Percentiles rank a stretch among this genome's conserved stretches.
These are phyloP conservation scores for Patella pellucida DNA, from an alignment of 2,888 invertebrate genomes.

Conservation along the genomic window DNA sequence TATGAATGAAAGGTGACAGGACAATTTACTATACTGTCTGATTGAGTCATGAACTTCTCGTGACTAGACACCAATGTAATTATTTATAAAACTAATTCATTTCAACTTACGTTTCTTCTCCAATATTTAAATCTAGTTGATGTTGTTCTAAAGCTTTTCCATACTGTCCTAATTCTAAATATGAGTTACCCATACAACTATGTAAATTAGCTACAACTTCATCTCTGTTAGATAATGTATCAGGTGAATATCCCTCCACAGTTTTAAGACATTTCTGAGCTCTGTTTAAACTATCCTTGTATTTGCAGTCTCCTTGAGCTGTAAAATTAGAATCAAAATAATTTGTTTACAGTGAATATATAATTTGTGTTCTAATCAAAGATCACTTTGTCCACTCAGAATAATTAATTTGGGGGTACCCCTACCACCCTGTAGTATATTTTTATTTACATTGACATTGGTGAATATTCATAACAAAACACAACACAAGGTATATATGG, in stretches of 20 bases:
- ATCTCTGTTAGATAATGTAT: constrained; percentile 55
- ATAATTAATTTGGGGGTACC: no score
- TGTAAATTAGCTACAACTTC: constrained; percentile 66
- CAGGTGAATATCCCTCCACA: constrained; percentile 56
- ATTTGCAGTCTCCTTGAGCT: constrained; percentile 65
- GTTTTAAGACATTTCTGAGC: constrained; percentile 60
- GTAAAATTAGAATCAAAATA: constrained; percentile 18
- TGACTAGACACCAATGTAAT: background rate
- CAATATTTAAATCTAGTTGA: constrained; percentile 60
- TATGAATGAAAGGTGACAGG: no score
- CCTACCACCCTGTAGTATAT: no score
- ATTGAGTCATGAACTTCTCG: background rate
- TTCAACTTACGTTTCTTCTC: constrained; percentile 57
- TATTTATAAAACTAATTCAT: background rate
- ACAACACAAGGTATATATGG: no score
- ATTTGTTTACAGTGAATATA: no score
- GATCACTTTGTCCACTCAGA: no score
- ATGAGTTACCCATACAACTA: constrained; percentile 68
- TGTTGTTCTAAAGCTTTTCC: constrained; percentile 62
- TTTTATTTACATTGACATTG: no score
- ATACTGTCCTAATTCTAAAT: constrained; percentile 64
- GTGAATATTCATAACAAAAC: no score
- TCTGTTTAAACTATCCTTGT: constrained; percentile 56
- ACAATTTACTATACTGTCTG: background rate
- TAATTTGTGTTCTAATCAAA: no score